phyloP scores from a whole-genome alignment of 2,888 invertebrate genomes.

The Pherbina coryleti region DNA sequence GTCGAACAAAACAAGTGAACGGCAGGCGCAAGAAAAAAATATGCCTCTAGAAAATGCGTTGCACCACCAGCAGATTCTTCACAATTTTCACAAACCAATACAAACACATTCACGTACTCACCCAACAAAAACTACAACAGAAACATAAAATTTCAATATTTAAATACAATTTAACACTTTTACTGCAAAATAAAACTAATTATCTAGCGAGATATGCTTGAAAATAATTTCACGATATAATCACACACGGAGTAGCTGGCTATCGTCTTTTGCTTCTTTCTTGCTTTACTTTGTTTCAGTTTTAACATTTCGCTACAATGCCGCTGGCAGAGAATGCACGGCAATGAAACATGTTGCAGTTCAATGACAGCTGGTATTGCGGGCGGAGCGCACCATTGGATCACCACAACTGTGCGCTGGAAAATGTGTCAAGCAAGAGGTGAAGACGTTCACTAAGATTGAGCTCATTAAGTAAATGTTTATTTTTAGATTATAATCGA shows the following conservation, averaged over 20 bases:
- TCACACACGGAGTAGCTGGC: constrained; percentile 1
- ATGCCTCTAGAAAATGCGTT: not conserved
- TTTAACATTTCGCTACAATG: not conserved
- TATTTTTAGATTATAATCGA: too few species aligned
- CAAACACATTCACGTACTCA: not conserved
- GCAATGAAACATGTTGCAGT: constrained; percentile 1
- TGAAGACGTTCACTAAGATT: too few species aligned
- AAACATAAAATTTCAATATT: not conserved
- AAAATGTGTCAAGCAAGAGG: not conserved
- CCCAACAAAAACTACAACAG: not conserved
- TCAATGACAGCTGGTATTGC: not conserved
- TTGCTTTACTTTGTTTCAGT: constrained; percentile 17
- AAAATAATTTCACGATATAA: not conserved
- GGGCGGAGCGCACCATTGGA: not conserved
- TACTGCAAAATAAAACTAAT: not conserved
- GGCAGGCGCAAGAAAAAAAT: not conserved
- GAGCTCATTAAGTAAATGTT: too few species aligned
- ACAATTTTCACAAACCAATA: not conserved
- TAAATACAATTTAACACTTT: constrained; percentile 9
- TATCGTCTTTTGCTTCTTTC: not conserved
- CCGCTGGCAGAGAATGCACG: not conserved
- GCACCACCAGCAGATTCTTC: not conserved
- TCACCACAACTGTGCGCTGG: not conserved
- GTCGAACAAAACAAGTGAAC: constrained; percentile 7
- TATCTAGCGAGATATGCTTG: not conserved